phyloP scores from a whole-genome alignment of 2,888 invertebrate genomes.

The Athalia cordata region DNA sequence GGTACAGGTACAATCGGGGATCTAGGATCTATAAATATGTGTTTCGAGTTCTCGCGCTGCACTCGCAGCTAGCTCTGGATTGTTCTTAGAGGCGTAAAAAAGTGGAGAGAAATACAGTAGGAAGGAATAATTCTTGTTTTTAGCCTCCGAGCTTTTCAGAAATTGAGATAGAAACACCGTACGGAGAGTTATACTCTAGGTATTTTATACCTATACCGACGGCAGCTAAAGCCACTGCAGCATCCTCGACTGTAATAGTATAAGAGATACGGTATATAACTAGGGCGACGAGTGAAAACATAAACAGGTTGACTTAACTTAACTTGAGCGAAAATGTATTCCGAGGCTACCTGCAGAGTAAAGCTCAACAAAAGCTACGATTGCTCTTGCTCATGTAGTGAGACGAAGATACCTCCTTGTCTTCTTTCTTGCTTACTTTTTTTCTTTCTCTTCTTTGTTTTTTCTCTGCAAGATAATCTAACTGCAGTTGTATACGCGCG shows the following conservation, averaged over 20 bases:
- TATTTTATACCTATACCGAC: conserved; percentile 4
- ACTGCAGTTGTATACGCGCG: too few relatives aligned
- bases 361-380: conserved; percentile 14
- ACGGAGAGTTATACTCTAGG: conserved; percentile 4
- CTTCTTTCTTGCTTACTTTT: not conserved
- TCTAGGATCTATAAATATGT: not conserved
- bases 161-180: conserved; percentile 21
- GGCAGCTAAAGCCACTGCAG: not conserved
- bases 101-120: conserved; percentile 15
- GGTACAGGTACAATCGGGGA: not conserved
- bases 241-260: not conserved
- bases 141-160: conserved; percentile 5
- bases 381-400: conserved; percentile 14
- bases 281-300: conserved; percentile 11
- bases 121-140: conserved; percentile 38
- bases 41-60: not conserved
- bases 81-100: conserved; percentile 11
- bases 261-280: not conserved
- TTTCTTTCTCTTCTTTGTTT: too few relatives aligned
- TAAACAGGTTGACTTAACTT: conserved; percentile 24
- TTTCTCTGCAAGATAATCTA: too few relatives aligned
- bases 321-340: conserved; percentile 25
- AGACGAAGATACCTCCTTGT: not conserved
- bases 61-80: conserved; percentile 8
- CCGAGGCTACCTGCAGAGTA: not conserved